Percentiles rank a stretch among this genome's conserved stretches.
Evolutionary conservation across 2,797 vertebrate species (phyloP).

Genomic region (Hydrocynus forskahlii): DNA sequence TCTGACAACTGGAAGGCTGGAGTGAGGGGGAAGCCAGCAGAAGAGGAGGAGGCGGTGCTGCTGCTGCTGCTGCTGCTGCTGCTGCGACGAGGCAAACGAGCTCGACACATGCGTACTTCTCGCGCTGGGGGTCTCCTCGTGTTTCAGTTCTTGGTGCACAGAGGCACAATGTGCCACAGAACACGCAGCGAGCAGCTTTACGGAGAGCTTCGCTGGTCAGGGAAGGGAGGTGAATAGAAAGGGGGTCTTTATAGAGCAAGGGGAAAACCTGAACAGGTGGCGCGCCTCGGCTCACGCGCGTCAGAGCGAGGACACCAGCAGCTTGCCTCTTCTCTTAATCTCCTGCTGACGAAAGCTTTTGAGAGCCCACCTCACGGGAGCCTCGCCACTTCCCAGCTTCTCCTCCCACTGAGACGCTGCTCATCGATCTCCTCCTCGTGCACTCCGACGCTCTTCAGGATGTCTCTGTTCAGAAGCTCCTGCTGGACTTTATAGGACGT

Average conservation of each 20-base stretch:
- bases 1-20: slow-evolving; percentile 45
- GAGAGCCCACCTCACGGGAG: slow-evolving; percentile 38
- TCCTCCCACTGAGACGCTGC: not conserved
- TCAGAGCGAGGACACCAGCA: slow-evolving; percentile 68
- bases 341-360: slow-evolving; percentile 72
- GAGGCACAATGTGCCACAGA: slow-evolving; percentile 15
- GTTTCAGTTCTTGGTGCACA: not conserved
- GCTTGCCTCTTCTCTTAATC: slow-evolving; percentile 73
- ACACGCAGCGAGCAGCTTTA: not conserved
- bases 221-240: slow-evolving; percentile 1
- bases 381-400: slow-evolving; percentile 26
- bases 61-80: not conserved
- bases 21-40: slow-evolving; percentile 35
- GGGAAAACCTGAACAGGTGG: slow-evolving; percentile 79
- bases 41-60: slow-evolving; percentile 33
- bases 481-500: slow-evolving; percentile 37
- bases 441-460: not conserved
- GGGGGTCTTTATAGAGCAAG: slow-evolving; percentile 66
- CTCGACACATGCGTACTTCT: not conserved
- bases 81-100: slow-evolving; percentile 19
- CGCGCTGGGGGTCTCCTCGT: slow-evolving; percentile 24
- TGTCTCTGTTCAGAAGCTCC: not conserved
- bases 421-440: no score
- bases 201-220: not conserved
- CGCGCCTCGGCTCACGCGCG: slow-evolving; percentile 59